Evolutionary conservation across 2,113 vertebrate genomes (phyloP).

Genomic region (Sinocyclocheilus grahami): DNA sequence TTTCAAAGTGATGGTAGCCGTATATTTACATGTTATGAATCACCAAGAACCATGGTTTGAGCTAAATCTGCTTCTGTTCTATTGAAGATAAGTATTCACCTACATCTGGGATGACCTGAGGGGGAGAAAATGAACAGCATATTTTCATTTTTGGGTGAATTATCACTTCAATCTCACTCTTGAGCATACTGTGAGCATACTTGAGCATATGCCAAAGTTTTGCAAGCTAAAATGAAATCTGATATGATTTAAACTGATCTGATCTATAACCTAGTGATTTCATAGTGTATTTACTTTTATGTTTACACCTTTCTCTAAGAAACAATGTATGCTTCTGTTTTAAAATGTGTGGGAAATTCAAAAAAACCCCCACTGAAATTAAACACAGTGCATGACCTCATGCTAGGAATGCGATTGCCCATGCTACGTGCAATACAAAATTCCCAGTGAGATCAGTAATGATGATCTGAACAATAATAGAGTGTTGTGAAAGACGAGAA

Average conservation of each 20-base stretch:
- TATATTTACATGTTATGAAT: too few species aligned
- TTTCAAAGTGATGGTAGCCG: too few species aligned
- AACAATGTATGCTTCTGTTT: background rate
- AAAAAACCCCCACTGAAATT: background rate
- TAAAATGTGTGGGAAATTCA: background rate
- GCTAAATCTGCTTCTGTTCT: background rate
- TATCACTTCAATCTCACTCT: background rate
- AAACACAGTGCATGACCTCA: background rate
- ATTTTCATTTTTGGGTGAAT: background rate
- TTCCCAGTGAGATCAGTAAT: background rate
- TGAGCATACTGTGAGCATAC: background rate
- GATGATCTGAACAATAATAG: background rate
- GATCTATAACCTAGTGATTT: background rate
- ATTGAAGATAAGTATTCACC: background rate
- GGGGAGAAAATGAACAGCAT: background rate
- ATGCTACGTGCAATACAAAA: background rate
- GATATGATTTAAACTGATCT: background rate
- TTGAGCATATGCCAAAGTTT: too few species aligned
- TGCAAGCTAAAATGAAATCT: background rate
- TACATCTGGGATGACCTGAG: background rate
- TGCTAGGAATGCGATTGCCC: background rate
- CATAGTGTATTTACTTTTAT: background rate
- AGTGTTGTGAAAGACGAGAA: background rate
- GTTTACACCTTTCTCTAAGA: background rate
- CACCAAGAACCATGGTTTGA: too few species aligned